These are phyloP conservation scores for Girardia tigrina DNA, from an alignment of 2,888 invertebrate species.

Conservation along the genomic window DNA sequence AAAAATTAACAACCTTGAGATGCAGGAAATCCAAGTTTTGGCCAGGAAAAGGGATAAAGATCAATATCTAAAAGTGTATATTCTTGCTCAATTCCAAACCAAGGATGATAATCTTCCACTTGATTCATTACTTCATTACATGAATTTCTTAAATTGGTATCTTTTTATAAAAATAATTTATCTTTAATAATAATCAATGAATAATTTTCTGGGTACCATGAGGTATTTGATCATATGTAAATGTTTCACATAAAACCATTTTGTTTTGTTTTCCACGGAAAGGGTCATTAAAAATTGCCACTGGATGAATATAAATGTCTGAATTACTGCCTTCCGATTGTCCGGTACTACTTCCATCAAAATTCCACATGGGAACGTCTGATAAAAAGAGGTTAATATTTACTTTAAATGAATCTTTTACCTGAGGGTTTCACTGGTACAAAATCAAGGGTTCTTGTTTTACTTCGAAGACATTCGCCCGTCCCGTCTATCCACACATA, in stretches of 20 bases:
- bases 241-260: conserved; percentile 70
- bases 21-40: conserved; percentile 47
- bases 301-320: conserved; percentile 75
- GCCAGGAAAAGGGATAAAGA: conserved; percentile 49
- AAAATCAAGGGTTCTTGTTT: conserved; percentile 43
- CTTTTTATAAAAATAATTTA: background rate
- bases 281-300: conserved; percentile 82
- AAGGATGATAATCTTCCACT: conserved; percentile 42
- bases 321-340: conserved; percentile 52
- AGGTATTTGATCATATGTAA: conserved; percentile 26
- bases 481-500: conserved; percentile 49
- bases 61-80: conserved; percentile 53
- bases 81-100: conserved; percentile 56
- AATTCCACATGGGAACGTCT: conserved; percentile 53
- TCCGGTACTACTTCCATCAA: conserved; percentile 52
- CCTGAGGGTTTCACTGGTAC: conserved; percentile 41
- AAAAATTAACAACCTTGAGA: conserved; percentile 43
- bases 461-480: conserved; percentile 42
- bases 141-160: background rate
- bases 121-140: conserved; percentile 4
- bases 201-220: no score
- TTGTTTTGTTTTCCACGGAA: conserved; percentile 77
- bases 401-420: background rate
- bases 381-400: background rate
- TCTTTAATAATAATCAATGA: background rate